Base-by-base conservation (phyloP, 1,140 invertebrate species). In the Calephelis nemesis region DNA sequence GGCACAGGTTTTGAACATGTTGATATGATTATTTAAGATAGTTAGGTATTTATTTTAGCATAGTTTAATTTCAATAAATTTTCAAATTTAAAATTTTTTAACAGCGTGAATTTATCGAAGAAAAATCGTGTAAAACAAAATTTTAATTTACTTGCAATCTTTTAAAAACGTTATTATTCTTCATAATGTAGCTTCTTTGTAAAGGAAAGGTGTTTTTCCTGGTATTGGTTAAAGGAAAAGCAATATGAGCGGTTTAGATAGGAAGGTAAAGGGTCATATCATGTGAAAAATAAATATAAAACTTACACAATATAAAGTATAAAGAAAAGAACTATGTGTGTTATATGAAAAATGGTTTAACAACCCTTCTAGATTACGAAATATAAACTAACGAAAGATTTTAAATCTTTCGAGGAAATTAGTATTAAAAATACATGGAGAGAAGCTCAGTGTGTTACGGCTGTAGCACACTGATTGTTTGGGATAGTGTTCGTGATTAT, bases 31-130 rank as follows among this genome's bases (percentile, higher is more conserved):
- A 90, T 91, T 91, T 91, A 91, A 91, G 87, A 85, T 91, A 91
- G 89, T 85, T 91, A 91, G 87, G 87, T 91, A 91, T 91, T 91
- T 91, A 91, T 91, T 91, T 91, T 90, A 91, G 86, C 77, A 81
- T 91, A 91, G 83, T 88, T 78, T 89, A 83, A 89, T 90, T 90
- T 88, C 78, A 77, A 81, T 83, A 76, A 86, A 81, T 81, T 84
- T 85, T 78, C 74, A 83, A 83, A 80, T 79, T 78, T 74, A 58
- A 75, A 81, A 75, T 77, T 78, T n/a, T 75, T 79, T 79, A 84
- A 54, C 83, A 78, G 78, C 80, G 75, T 83, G 83, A 82, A 87
- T 81, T 85, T 88, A 75, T 74, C 71, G 70, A 73, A 72, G 68
- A 62, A 70, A 73, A 69, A 62, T 72, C 67, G 63, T 10, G 64